phyloP scores from a whole-genome alignment of 2,113 vertebrate species.

The Phyllopteryx taeniolatus region DNA sequence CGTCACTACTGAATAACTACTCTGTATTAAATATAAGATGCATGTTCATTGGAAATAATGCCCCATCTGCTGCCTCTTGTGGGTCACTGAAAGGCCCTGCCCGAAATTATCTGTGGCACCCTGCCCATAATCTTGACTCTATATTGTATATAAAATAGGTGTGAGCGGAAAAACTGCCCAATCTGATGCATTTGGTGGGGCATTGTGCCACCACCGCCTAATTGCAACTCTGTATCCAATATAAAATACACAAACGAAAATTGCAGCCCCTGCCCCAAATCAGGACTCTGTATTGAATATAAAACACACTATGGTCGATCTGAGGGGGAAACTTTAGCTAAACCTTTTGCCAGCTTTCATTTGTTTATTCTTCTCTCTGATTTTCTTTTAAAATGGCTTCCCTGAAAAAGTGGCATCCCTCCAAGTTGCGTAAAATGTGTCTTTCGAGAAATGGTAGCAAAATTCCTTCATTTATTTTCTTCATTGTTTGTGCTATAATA shows the following conservation, averaged over 20 bases:
- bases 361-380: too few species aligned
- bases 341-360: too few species aligned
- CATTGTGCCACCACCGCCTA: not conserved
- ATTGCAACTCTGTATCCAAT: too few species aligned
- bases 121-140: too few species aligned
- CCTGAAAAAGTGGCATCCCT: conserved; percentile 3
- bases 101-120: too few species aligned
- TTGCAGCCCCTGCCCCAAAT: not conserved
- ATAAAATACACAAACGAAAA: too few species aligned
- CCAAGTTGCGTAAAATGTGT: not conserved
- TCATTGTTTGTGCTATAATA: conserved; percentile 9
- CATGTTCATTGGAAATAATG: too few species aligned
- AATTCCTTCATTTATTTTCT: not conserved
- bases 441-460: not conserved
- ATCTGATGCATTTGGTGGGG: not conserved
- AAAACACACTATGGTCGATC: not conserved
- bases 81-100: not conserved
- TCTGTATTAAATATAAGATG: not conserved
- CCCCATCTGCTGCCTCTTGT: not conserved
- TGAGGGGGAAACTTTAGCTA: not conserved
- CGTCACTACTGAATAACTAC: not conserved
- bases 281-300: not conserved
- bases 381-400: not conserved
- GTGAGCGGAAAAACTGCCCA: not conserved
- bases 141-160: too few species aligned